A percentile compares a stretch with the other conserved stretches of the same genome.
These are phyloP conservation scores for Ageneiosus marmoratus DNA, from an alignment of 2,113 vertebrate genomes.

Conservation along the genomic window DNA sequence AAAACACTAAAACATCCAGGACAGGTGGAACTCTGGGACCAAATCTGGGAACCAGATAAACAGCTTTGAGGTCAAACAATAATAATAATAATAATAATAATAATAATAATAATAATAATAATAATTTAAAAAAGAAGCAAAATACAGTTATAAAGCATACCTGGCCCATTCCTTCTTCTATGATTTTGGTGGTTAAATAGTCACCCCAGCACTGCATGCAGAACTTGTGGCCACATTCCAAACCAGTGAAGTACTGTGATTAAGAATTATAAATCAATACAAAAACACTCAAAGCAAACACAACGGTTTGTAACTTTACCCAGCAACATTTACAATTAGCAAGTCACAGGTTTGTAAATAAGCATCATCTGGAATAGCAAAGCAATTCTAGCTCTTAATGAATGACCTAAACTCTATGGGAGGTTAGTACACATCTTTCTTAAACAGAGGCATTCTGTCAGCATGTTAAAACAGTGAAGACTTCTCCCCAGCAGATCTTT, in stretches of 20 bases:
- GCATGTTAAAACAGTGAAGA: neutral
- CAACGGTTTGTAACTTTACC: neutral
- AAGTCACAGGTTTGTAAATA: neutral
- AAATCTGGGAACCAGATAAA: neutral
- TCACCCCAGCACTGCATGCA: conserved; percentile 99
- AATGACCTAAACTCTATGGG: neutral
- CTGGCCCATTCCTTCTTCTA: conserved; percentile 99
- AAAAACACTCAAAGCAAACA: neutral
- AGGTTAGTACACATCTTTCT: too few species aligned
- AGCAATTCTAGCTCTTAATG: neutral
- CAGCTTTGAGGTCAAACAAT: neutral
- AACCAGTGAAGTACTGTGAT: conserved; percentile 93
- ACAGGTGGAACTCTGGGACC: neutral
- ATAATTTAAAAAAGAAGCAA: neutral
- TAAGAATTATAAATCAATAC: conserved; percentile 14
- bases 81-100: conserved; percentile 16
- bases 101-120: neutral
- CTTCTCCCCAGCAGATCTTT: neutral
- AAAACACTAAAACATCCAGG: neutral
- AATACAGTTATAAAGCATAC: conserved; percentile 67
- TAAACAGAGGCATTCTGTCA: too few species aligned
- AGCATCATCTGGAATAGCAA: neutral
- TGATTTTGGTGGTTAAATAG: conserved; percentile 99
- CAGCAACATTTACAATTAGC: neutral
- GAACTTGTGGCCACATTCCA: conserved; percentile 99